A percentile compares a stretch with the other conserved stretches of the same genome.
Evolutionary conservation across 2,113 vertebrate species (phyloP).

Genomic region (Cyprinodon tularosa): DNA sequence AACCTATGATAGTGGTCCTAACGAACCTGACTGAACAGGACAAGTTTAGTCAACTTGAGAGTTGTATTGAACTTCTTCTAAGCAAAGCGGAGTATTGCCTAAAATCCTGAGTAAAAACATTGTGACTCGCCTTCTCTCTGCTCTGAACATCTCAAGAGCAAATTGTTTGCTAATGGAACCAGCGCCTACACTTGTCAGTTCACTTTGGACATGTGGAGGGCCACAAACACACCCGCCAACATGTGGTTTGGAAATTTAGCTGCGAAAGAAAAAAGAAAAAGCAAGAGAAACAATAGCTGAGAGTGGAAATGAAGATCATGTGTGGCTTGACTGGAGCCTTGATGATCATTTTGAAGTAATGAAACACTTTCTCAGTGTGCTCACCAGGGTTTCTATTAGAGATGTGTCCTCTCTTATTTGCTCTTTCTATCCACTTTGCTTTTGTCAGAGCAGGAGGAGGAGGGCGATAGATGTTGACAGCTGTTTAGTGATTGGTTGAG

Average conservation of each 20-base stretch:
- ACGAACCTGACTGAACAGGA: too few relatives aligned
- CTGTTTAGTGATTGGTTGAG: constrained; percentile 61
- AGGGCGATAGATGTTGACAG: constrained; percentile 64
- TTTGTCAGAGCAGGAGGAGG: constrained; percentile 58
- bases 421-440: constrained; percentile 43
- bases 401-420: constrained; percentile 56
- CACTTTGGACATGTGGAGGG: constrained; percentile 55
- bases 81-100: constrained; percentile 84
- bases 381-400: constrained; percentile 59
- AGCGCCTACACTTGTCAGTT: constrained; percentile 77
- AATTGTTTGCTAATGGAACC: constrained; percentile 85
- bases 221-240: constrained; percentile 53
- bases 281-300: constrained; percentile 51
- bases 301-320: constrained; percentile 71
- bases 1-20: too few relatives aligned
- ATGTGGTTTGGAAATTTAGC: constrained; percentile 76
- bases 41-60: too few relatives aligned
- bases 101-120: constrained; percentile 68
- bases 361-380: constrained; percentile 78
- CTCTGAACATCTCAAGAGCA: constrained; percentile 79
- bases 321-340: constrained; percentile 71
- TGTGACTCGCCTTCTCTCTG: constrained; percentile 72
- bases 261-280: constrained; percentile 49
- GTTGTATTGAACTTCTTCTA: constrained; percentile 63
- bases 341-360: constrained; percentile 77